These are phyloP conservation scores for Drosophila anomelani DNA, from an alignment of 2,888 invertebrate species.

Conservation along the genomic window DNA sequence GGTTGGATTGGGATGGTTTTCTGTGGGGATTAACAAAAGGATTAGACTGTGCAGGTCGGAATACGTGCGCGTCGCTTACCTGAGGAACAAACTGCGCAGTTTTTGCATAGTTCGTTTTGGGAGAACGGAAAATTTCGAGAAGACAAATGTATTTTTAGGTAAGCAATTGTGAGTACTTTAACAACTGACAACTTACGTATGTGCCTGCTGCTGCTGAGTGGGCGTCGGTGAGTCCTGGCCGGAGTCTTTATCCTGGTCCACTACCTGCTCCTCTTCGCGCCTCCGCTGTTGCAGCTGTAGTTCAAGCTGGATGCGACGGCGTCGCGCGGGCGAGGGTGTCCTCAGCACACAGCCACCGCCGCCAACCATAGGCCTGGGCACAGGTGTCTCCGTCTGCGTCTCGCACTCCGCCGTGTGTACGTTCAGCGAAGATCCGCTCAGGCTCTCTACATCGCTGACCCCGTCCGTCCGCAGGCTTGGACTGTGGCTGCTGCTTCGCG, in stretches of 20 bases:
- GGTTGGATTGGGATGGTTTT: constrained; percentile 60
- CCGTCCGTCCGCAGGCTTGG: constrained; percentile 34
- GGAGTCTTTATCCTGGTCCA: constrained; percentile 8
- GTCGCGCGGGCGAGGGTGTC: constrained; percentile 68
- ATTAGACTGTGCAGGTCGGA: background rate
- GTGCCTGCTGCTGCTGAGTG: constrained; percentile 58
- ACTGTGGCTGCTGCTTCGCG: constrained; percentile 46
- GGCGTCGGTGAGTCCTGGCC: constrained; percentile 30
- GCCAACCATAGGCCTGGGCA: constrained; percentile 35
- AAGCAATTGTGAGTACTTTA: constrained; percentile 9
- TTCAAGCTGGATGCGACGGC: constrained; percentile 70
- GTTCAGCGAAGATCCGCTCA: constrained; percentile 52
- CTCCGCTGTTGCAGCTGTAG: constrained; percentile 57
- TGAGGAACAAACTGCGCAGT: constrained; percentile 81
- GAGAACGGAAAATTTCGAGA: constrained; percentile 73
- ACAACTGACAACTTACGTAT: constrained; percentile 68
- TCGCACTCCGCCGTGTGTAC: constrained; percentile 66
- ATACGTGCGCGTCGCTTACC: constrained; percentile 50
- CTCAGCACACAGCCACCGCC: constrained; percentile 65
- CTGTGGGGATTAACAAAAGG: constrained; percentile 38
- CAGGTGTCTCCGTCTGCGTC: constrained; percentile 65
- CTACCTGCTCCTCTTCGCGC: constrained; percentile 30
- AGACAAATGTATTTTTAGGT: constrained; percentile 15
- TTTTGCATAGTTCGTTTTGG: constrained; percentile 80
- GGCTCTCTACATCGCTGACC: constrained; percentile 60